phyloP scores from a whole-genome alignment of 92 coral and sea anemone genomes.

The Chrysogorgia sp. region DNA sequence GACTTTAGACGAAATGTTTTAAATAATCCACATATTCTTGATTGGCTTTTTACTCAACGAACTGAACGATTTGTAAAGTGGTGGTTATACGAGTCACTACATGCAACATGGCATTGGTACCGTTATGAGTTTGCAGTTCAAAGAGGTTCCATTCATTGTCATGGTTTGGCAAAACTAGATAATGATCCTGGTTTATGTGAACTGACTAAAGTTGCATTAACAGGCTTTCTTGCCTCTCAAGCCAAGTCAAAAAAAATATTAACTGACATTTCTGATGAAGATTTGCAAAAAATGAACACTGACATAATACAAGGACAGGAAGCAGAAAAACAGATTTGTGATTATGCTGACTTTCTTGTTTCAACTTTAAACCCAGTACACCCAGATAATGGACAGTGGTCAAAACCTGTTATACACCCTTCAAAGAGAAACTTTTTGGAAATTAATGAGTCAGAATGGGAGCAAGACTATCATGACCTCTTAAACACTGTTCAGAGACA shows the following conservation, averaged over 20 bases:
- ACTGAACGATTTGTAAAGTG: slow-evolving; percentile 63
- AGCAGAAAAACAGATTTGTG: slow-evolving; percentile 51
- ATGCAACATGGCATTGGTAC: slow-evolving; percentile 66
- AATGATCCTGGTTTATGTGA: slow-evolving; percentile 70
- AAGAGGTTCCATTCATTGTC: slow-evolving; percentile 72
- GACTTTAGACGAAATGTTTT: slow-evolving; percentile 60
- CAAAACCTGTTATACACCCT: slow-evolving; percentile 48
- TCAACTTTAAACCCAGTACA: slow-evolving; percentile 40
- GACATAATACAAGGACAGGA: slow-evolving; percentile 3
- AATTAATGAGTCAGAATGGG: slow-evolving; percentile 24
- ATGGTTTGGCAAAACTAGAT: slow-evolving; percentile 70
- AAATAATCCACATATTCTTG: slow-evolving; percentile 63
- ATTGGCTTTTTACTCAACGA: slow-evolving; percentile 67
- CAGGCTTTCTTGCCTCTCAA: slow-evolving; percentile 50
- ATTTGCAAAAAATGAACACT: neutral
- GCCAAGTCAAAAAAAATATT: neutral
- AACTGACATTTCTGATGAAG: neutral
- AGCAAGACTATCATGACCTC: slow-evolving; percentile 60
- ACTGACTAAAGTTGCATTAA: slow-evolving; percentile 58
- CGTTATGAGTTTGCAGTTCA: slow-evolving; percentile 75
- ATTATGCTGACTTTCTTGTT: slow-evolving; percentile 49
- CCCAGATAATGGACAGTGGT: slow-evolving; percentile 42
- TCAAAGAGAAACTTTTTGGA: slow-evolving; percentile 50
- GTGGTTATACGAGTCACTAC: slow-evolving; percentile 59
- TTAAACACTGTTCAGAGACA: slow-evolving; percentile 66